These are phyloP conservation scores for Phoxinus dragarum DNA, from an alignment of 2,797 vertebrate genomes.

Conservation along the genomic window DNA sequence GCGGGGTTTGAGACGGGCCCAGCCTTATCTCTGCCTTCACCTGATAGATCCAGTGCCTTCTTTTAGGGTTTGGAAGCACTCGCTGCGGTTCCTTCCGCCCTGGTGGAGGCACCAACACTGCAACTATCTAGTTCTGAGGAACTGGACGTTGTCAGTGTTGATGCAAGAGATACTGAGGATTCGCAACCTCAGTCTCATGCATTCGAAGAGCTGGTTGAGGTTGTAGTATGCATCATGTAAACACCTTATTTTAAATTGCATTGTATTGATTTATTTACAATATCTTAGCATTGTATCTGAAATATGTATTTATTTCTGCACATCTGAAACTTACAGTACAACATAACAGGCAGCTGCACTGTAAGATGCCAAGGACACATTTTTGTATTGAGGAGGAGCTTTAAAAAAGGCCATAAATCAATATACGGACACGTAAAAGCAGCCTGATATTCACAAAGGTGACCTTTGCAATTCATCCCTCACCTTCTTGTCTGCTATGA, in stretches of 20 bases:
- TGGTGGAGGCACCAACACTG: too few species aligned
- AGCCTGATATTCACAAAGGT: conserved; percentile 6
- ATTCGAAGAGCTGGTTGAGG: too few species aligned
- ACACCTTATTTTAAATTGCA: background rate
- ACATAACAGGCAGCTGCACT: background rate
- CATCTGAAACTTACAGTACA: background rate
- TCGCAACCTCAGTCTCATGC: too few species aligned
- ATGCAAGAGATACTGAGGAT: too few species aligned
- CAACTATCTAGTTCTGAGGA: too few species aligned
- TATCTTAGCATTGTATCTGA: background rate
- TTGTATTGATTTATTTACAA: background rate
- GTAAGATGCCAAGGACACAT: background rate
- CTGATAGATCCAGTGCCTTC: too few species aligned
- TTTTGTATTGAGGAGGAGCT: background rate
- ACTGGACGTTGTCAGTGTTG: too few species aligned
- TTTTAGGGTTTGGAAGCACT: too few species aligned
- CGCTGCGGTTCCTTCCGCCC: too few species aligned
- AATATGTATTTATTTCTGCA: background rate
- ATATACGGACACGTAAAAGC: background rate
- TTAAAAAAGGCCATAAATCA: background rate
- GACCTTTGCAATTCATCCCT: conserved; percentile 15
- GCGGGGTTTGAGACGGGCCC: too few species aligned
- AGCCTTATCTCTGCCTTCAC: too few species aligned
- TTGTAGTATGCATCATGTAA: background rate
- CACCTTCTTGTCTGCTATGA: conserved; percentile 4